Conservation (phyloP, 2,797 vertebrate genomes). For the Brotula barbata region DNA sequence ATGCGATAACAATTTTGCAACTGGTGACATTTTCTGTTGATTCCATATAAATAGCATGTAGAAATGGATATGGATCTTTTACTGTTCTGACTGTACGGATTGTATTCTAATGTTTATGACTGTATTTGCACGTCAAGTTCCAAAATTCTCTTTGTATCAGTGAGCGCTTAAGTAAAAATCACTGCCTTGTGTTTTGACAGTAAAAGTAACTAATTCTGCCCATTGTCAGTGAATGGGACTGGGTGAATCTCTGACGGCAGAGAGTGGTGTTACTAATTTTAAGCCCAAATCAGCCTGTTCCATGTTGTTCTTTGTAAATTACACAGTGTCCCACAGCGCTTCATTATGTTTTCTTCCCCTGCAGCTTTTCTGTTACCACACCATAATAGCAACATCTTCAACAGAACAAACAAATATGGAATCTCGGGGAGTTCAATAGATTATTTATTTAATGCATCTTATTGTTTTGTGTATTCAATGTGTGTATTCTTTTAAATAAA, state of each 20-base stretch:
- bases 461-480: too few species aligned
- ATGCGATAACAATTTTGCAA: too few species aligned
- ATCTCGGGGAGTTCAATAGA: conserved; percentile 1
- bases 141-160: too few species aligned
- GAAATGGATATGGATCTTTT: too few species aligned
- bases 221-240: neutral
- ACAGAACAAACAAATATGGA: conserved; percentile 1
- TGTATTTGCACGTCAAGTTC: too few species aligned
- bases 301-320: conserved; percentile 3
- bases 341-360: conserved; percentile 1
- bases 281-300: neutral
- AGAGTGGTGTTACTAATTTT: neutral
- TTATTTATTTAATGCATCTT: neutral
- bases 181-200: neutral
- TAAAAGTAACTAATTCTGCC: neutral
- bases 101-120: too few species aligned
- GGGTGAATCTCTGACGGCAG: neutral
- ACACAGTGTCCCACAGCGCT: neutral
- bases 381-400: conserved; percentile 3
- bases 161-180: too few species aligned
- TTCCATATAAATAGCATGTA: too few species aligned
- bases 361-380: conserved; percentile 6
- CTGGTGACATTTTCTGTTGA: too few species aligned
- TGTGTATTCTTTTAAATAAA: too few species aligned
- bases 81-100: too few species aligned